A percentile compares a stretch with the other conserved stretches of the same genome.
Evolutionary conservation across 2,113 vertebrate genomes (phyloP).

Genomic region (Mus spicilegus): DNA sequence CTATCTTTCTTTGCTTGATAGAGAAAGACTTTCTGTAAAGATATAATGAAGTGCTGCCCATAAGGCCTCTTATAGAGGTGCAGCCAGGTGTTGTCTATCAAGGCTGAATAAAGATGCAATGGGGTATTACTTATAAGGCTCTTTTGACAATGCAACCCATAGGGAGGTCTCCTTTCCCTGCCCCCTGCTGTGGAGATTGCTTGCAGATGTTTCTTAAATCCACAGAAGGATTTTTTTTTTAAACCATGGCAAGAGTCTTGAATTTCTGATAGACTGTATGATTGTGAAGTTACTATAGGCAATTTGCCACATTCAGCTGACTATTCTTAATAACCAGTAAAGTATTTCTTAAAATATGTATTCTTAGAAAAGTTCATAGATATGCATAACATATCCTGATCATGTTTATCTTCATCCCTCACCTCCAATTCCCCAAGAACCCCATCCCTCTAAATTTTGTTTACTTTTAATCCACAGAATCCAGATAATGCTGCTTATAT

Average conservation of each 20-base stretch:
- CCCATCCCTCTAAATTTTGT: neutral
- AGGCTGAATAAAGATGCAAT: neutral
- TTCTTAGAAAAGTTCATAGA: neutral
- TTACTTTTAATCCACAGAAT: neutral
- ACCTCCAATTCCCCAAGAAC: neutral
- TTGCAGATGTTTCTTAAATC: neutral
- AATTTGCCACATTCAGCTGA: neutral
- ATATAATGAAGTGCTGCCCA: neutral
- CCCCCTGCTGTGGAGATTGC: neutral
- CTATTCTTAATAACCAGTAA: neutral
- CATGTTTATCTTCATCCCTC: neutral
- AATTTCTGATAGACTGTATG: neutral
- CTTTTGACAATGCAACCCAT: neutral
- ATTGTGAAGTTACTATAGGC: neutral
- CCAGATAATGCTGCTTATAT: neutral
- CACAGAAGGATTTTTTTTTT: neutral
- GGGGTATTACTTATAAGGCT: neutral
- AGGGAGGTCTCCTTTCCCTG: neutral
- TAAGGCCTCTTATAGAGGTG: neutral
- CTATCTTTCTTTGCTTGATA: conserved; percentile 4
- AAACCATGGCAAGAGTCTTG: neutral
- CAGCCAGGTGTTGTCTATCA: neutral
- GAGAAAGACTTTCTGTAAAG: neutral
- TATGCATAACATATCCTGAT: neutral
- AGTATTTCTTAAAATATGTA: neutral